Conservation (phyloP, 2,113 vertebrate genomes). For the Pipa parva region DNA sequence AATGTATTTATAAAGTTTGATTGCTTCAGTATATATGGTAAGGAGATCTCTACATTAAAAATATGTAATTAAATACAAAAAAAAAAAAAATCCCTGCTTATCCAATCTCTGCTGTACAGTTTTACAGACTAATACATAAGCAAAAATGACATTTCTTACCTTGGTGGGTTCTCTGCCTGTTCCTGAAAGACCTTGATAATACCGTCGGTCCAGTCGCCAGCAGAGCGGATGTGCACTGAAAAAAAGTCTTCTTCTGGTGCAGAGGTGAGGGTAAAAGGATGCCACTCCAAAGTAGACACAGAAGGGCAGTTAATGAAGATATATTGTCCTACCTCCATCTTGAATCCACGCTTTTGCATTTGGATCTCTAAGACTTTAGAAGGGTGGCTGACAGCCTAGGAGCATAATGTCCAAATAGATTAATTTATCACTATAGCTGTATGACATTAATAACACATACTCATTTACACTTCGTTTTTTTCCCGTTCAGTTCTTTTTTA, state of each 20-base stretch:
- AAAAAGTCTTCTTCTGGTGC: conserved; percentile 85
- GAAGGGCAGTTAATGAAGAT: conserved; percentile 83
- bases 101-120: no score
- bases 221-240: conserved; percentile 77
- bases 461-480: conserved; percentile 3
- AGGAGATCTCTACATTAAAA: no score
- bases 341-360: conserved; percentile 78
- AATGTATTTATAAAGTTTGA: neutral
- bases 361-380: conserved; percentile 87
- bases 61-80: no score
- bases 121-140: no score
- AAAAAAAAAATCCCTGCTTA: no score
- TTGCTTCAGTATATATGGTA: no score
- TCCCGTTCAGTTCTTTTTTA: no score
- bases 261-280: conserved; percentile 91
- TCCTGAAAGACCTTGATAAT: conserved; percentile 67
- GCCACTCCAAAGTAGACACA: conserved; percentile 84
- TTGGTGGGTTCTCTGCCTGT: conserved; percentile 28
- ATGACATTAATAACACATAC: no score
- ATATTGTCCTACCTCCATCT: conserved; percentile 88
- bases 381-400: conserved; percentile 78
- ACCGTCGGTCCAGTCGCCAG: conserved; percentile 81
- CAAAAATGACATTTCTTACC: no score
- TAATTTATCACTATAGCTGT: neutral
- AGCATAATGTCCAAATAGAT: conserved; percentile 20